Percentiles rank a stretch among this genome's conserved stretches.
phyloP scores from a whole-genome alignment of 2,888 invertebrate species.

The Drosophila picticornis region DNA sequence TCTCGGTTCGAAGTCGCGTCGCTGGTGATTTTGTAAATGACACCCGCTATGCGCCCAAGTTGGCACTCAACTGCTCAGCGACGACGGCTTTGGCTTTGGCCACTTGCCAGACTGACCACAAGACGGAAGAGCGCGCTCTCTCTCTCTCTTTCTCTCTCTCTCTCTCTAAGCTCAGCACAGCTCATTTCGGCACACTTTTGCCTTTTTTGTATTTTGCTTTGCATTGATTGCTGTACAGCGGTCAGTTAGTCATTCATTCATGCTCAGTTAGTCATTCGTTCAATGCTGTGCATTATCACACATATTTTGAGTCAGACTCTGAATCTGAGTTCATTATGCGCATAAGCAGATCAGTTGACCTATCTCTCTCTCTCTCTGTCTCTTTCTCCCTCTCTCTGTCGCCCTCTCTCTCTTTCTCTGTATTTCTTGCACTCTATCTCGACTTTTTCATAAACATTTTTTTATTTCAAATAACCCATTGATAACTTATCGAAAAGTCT shows the following conservation, averaged over 20 bases:
- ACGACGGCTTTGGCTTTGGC: conserved; percentile 23
- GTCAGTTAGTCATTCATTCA: conserved; percentile 60
- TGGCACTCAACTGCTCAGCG: conserved; percentile 61
- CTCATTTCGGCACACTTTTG: conserved; percentile 18
- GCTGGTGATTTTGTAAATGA: conserved; percentile 43
- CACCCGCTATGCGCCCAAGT: conserved; percentile 74
- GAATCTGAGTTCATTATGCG: conserved; percentile 6
- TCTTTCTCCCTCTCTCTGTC: conserved; percentile 10
- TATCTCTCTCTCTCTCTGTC: conserved; percentile 7
- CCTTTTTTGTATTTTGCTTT: conserved; percentile 32
- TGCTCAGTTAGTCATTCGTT: conserved; percentile 41
- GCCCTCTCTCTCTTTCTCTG: neutral
- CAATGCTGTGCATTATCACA: conserved; percentile 41
- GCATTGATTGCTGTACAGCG: conserved; percentile 36
- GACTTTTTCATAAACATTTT: conserved; percentile 31
- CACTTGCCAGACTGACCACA: conserved; percentile 35
- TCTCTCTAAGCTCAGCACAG: neutral
- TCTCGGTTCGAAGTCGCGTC: conserved; percentile 33
- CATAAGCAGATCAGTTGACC: neutral
- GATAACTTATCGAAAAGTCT: conserved; percentile 64
- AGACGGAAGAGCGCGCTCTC: conserved; percentile 35
- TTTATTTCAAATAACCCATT: conserved; percentile 2
- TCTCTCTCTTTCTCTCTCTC: neutral
- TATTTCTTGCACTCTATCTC: neutral
- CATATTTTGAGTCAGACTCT: neutral